Base-by-base conservation (phyloP, 2,113 vertebrate species). In the Microcebus griseorufus region DNA sequence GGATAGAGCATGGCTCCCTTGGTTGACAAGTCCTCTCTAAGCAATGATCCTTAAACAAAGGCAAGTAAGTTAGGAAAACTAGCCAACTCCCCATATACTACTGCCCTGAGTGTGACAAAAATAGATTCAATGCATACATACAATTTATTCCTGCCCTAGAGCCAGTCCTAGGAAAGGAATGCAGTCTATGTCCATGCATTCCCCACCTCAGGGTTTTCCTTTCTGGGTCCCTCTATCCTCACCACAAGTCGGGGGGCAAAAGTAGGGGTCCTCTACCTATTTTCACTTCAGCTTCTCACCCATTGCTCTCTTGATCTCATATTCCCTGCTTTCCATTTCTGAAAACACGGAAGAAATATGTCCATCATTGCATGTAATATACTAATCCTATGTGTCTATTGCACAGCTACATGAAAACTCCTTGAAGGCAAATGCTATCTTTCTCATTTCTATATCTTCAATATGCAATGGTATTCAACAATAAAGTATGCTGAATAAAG, bases 401-500 rank as follows among this genome's bases (percentile, higher is more conserved):
- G n/a, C 9, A 22, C 32, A 87, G 70, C 29, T 81, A 55, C 80
- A 45, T 80, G 23, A 87, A 81, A 87, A 78, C 16, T 62, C 22
- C 45, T 82, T 25, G 13, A 65, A 82, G 67, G 48, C 13, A 92
- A 55, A 81, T 32, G 16, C 17, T 39, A 6, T 67, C 32, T 78
- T 88, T 73, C 78, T 70, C 39, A 83, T 48, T 42, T 82, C 25
- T 37, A 23, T 79, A 13, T 72, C 27, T 96, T 94, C 45, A 73
- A 18, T 86, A 67, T 81, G 45, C 23, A 37, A 32, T 79, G 73
- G 37, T 58, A 64, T 88, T 85, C 64, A 72, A 48, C 34, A 79
- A 55, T 85, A 73, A 90, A 73, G 64, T 79, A 93, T 60, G 18
- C 62, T 79, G 17, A 85, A 37, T 48, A 90, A 86, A 69, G 32